Evolutionary conservation across 2,888 invertebrate genomes (phyloP).

Genomic region (Eristalis intricaria): DNA sequence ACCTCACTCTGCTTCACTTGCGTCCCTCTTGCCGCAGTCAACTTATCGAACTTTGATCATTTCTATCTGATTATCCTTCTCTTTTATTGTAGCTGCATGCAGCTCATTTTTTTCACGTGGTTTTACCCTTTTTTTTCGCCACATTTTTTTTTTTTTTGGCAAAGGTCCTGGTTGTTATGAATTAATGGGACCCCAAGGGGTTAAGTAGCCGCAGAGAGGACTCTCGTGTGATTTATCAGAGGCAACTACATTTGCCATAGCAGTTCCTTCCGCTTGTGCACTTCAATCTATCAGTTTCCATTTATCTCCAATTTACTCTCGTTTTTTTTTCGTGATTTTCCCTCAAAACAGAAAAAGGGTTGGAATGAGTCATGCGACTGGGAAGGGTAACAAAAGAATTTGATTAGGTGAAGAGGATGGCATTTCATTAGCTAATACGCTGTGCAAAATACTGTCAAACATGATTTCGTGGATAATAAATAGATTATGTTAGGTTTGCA

Average conservation of each 20-base stretch:
- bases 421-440: slow-evolving; percentile 25
- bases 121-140: slow-evolving; percentile 1
- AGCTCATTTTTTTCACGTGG: neutral
- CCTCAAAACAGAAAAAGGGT: neutral
- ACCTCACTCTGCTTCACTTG: slow-evolving; percentile 23
- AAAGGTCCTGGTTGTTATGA: slow-evolving; percentile 9
- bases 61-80: slow-evolving; percentile 28
- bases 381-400: neutral
- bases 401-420: slow-evolving; percentile 15
- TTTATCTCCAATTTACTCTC: neutral
- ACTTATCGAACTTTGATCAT: slow-evolving; percentile 26
- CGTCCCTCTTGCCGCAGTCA: slow-evolving; percentile 9
- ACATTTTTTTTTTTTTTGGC: slow-evolving; percentile 12
- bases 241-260: neutral
- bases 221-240: slow-evolving; percentile 37
- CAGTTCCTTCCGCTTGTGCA: neutral
- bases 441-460: slow-evolving; percentile 1
- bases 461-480: neutral
- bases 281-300: neutral
- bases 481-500: no score
- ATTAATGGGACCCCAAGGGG: slow-evolving; percentile 45
- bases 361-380: neutral
- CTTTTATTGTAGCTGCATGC: neutral
- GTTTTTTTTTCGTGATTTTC: neutral
- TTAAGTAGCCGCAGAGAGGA: slow-evolving; percentile 57